Percentiles rank a stretch among this genome's conserved stretches.
Conservation (phyloP, 2,888 invertebrate genomes). For the Syritta pipiens region DNA sequence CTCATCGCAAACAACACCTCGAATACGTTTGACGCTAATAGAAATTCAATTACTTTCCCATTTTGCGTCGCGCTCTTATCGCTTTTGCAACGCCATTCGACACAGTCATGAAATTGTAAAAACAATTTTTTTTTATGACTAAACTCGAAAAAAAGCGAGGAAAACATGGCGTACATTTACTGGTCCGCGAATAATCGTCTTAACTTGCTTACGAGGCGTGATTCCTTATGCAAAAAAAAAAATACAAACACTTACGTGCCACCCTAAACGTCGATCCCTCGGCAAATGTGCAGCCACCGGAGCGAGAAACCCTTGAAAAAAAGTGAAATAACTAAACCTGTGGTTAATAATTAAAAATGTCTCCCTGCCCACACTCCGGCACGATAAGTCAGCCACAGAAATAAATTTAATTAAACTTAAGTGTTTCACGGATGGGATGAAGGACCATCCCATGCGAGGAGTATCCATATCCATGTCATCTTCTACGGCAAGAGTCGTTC, state of each 20-base stretch:
- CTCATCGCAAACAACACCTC: too few relatives aligned
- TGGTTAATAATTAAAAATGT: background rate
- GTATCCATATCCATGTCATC: background rate
- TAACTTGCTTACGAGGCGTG: conserved; percentile 20
- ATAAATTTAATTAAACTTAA: conserved; percentile 64
- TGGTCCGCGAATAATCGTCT: background rate
- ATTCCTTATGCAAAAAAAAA: conserved; percentile 8
- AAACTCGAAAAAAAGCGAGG: background rate
- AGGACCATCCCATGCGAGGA: conserved; percentile 31
- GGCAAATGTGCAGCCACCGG: conserved; percentile 14
- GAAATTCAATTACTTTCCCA: conserved; percentile 43
- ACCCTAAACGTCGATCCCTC: conserved; percentile 1
- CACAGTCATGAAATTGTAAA: conserved; percentile 23
- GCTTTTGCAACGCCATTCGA: conserved; percentile 44
- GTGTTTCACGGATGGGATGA: conserved; percentile 49
- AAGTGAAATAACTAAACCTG: background rate
- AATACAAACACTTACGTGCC: background rate
- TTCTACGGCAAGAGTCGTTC: background rate
- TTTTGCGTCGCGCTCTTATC: conserved; percentile 30
- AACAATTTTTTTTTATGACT: background rate
- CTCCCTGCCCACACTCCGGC: background rate
- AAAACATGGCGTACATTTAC: background rate
- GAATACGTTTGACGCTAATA: conserved; percentile 38
- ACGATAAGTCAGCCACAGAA: conserved; percentile 58
- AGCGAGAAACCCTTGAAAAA: conserved; percentile 16